Percentiles rank a stretch among this genome's conserved stretches.
Evolutionary conservation across 2,113 vertebrate species (phyloP).

Genomic region (Amblyornis subalaris): DNA sequence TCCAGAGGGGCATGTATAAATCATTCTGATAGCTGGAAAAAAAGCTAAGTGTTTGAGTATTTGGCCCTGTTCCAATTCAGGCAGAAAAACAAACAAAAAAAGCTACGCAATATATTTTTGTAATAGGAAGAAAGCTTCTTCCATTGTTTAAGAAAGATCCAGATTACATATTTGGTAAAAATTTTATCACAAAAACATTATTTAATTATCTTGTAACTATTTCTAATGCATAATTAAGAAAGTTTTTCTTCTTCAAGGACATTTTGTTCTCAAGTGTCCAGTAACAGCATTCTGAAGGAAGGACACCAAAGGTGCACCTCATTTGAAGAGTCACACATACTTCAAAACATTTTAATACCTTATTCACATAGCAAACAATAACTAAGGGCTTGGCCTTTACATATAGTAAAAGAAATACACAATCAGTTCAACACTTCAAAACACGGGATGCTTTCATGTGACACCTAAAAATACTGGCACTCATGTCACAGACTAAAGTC

Average conservation of each 20-base stretch:
- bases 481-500: neutral
- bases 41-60: neutral
- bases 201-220: neutral
- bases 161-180: neutral
- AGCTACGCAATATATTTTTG: fast-evolving
- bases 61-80: neutral
- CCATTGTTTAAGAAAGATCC: neutral
- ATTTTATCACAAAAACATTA: neutral
- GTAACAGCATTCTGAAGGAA: neutral
- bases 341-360: neutral
- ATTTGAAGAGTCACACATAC: neutral
- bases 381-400: neutral
- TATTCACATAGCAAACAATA: neutral
- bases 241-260: neutral
- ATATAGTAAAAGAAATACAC: neutral
- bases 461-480: neutral
- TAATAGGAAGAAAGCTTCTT: neutral
- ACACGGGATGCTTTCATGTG: neutral
- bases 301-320: neutral
- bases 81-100: neutral
- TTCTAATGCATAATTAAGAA: neutral
- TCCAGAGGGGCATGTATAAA: neutral
- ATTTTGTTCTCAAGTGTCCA: neutral
- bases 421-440: neutral
- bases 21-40: neutral